Evolutionary conservation across 2,888 invertebrate genomes (phyloP).

Genomic region (Isoperla grammatica): DNA sequence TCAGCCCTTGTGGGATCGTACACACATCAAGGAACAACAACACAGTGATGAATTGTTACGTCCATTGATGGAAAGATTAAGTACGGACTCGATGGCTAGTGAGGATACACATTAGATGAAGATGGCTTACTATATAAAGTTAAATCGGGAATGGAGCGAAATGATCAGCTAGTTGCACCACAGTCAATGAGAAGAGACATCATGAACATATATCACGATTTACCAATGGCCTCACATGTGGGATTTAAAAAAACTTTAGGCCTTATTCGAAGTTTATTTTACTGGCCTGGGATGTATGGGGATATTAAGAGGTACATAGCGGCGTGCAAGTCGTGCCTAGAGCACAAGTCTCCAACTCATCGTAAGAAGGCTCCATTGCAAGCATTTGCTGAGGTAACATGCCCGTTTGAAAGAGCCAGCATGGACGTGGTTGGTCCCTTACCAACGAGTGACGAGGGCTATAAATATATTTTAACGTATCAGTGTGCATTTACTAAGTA

Average conservation of each 20-base stretch:
- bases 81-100: too few species aligned
- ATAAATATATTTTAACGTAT: conserved; percentile 17
- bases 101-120: not conserved
- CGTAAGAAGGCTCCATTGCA: conserved; percentile 11
- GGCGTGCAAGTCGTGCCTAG: not conserved
- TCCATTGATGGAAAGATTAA: too few species aligned
- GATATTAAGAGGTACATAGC: not conserved
- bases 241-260: not conserved
- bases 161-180: not conserved
- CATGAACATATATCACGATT: not conserved
- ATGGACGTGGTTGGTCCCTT: conserved; percentile 32
- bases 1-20: too few species aligned
- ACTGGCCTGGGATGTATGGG: not conserved
- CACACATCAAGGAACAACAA: too few species aligned
- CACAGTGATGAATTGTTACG: too few species aligned
- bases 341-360: not conserved
- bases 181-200: not conserved
- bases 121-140: not conserved
- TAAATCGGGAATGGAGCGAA: not conserved
- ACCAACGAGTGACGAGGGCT: conserved; percentile 14
- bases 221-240: not conserved
- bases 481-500: conserved; percentile 11
- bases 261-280: not conserved
- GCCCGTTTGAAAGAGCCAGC: conserved; percentile 11
- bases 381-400: not conserved